These are phyloP conservation scores for Bilobella aurantiaca DNA, from an alignment of 1,140 invertebrate genomes.

Conservation along the genomic window DNA sequence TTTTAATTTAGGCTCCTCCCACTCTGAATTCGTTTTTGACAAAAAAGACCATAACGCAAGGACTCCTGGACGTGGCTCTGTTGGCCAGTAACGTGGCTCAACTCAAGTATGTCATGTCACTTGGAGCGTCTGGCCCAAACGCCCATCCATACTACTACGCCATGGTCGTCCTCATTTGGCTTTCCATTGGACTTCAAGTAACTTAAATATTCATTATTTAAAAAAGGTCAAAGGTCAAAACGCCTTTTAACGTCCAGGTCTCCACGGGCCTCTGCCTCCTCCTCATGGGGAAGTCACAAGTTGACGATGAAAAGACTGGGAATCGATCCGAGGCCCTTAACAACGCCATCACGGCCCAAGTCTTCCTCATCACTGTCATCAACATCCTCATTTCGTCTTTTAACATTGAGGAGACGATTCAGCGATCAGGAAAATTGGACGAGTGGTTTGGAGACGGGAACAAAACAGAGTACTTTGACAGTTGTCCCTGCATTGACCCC, in stretches of 20 bases:
- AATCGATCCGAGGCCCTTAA: conserved; percentile 35
- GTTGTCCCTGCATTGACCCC: background rate
- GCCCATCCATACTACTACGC: conserved; percentile 38
- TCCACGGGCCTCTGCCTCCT: conserved; percentile 9
- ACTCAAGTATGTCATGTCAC: conserved; percentile 41
- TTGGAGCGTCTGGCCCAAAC: conserved; percentile 26
- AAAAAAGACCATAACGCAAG: conserved; percentile 44
- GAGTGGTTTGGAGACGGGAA: background rate
- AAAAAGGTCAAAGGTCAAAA: conserved; percentile 2
- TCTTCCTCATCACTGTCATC: conserved; percentile 12
- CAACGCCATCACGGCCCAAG: conserved; percentile 11
- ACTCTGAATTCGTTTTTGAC: conserved; percentile 36
- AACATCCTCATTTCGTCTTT: conserved; percentile 14
- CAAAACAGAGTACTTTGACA: background rate
- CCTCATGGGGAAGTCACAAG: background rate
- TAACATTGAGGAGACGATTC: conserved; percentile 9
- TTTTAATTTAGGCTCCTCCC: background rate
- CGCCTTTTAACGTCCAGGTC: background rate
- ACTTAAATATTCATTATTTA: background rate
- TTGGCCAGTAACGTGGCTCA: conserved; percentile 43
- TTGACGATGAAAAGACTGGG: background rate
- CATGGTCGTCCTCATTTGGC: conserved; percentile 40
- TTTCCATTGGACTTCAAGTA: conserved; percentile 42
- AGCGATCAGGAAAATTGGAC: conserved; percentile 7
- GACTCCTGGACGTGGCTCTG: conserved; percentile 40